Evolutionary conservation across 2,888 invertebrate species (phyloP).

Genomic region (Tenodera sinensis): DNA sequence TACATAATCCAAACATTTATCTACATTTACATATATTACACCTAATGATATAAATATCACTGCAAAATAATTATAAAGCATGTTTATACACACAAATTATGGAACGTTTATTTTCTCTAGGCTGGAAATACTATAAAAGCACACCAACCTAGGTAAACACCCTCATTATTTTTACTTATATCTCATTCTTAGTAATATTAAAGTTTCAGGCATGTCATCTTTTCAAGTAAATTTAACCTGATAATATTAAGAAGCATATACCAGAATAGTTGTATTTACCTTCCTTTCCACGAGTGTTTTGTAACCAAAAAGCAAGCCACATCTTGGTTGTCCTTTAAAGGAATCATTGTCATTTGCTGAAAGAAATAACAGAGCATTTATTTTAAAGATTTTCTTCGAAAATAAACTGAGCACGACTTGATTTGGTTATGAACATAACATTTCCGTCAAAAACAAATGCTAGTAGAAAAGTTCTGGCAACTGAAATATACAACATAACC

Average conservation of each 20-base stretch:
- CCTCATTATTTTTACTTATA: no score
- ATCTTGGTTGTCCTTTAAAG: conserved; percentile 90
- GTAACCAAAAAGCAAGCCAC: conserved; percentile 94
- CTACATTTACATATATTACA: no score
- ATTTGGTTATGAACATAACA: background rate
- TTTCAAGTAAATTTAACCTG: no score
- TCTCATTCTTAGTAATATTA: no score
- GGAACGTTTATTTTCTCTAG: no score
- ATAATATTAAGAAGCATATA: background rate
- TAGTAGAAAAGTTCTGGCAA: background rate
- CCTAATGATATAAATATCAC: no score
- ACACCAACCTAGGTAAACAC: no score
- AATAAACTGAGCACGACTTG: background rate
- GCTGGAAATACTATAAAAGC: no score
- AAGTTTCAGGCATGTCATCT: no score
- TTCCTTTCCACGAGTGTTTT: conserved; percentile 99
- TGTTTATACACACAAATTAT: no score
- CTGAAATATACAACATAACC: background rate
- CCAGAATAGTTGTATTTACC: conserved; percentile 51
- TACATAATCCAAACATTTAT: no score
- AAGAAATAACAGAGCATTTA: background rate
- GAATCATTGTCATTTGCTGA: conserved; percentile 55
- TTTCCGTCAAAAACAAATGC: background rate
- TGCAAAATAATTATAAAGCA: no score
- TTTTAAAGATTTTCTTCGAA: background rate